These are phyloP conservation scores for Melanophora roralis DNA, from an alignment of 2,888 invertebrate genomes.

Conservation along the genomic window DNA sequence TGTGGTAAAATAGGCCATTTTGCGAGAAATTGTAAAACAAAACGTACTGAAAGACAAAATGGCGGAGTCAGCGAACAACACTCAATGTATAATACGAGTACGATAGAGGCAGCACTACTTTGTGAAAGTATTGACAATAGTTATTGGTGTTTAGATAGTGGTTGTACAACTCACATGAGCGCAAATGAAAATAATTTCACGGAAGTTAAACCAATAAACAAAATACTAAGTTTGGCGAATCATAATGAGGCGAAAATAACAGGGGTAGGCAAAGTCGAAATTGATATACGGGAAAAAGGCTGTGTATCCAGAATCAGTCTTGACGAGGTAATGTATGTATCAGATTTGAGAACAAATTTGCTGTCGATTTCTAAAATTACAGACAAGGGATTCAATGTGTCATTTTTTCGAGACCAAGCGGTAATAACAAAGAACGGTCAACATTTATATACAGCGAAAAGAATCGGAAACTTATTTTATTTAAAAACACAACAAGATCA, in stretches of 20 bases:
- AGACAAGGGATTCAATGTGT: constrained; percentile 50
- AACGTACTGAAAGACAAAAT: too few species aligned
- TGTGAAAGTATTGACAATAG: constrained; percentile 5
- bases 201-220: constrained; percentile 18
- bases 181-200: constrained; percentile 14
- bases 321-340: too few species aligned
- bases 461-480: constrained; percentile 46
- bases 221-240: constrained; percentile 48
- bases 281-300: constrained; percentile 16
- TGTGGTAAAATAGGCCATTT: constrained; percentile 40
- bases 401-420: constrained; percentile 25
- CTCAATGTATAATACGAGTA: too few species aligned
- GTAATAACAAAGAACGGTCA: constrained; percentile 15
- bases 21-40: constrained; percentile 39
- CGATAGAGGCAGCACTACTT: constrained; percentile 15
- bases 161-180: too few species aligned
- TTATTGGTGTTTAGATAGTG: constrained; percentile 37
- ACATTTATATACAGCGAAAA: constrained; percentile 29
- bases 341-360: too few species aligned
- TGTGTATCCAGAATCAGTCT: constrained; percentile 32
- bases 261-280: constrained; percentile 39
- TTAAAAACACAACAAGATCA: too few species aligned
- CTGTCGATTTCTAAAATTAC: too few species aligned
- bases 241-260: too few species aligned
- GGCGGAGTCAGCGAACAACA: neutral